These are phyloP conservation scores for Syrista parreyssii DNA, from an alignment of 2,888 invertebrate species.

Conservation along the genomic window DNA sequence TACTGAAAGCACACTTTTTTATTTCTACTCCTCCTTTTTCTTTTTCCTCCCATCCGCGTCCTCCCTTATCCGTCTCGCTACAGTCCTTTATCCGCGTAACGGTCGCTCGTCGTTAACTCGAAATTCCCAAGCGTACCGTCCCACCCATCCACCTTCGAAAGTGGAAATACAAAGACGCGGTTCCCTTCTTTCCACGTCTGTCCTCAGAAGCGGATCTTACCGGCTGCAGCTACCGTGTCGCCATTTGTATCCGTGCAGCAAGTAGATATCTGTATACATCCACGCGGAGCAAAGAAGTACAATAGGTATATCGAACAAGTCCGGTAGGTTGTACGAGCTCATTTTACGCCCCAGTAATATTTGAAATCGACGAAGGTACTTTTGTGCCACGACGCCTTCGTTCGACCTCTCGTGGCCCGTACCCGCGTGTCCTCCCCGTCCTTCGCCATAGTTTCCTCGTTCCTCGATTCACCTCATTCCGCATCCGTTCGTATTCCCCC, in stretches of 20 bases:
- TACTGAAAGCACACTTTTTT: neutral
- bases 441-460: neutral
- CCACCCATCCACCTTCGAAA: neutral
- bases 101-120: neutral
- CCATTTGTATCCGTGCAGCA: neutral
- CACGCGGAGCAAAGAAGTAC: neutral
- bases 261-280: neutral
- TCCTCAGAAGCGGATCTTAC: neutral
- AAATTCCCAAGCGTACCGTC: neutral
- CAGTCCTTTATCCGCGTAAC: neutral
- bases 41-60: neutral
- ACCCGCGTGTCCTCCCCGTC: neutral
- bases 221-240: neutral
- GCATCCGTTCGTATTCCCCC: neutral
- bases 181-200: neutral
- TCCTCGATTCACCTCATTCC: neutral
- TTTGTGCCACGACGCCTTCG: neutral
- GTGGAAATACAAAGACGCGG: neutral
- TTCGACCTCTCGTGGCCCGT: neutral
- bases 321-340: constrained; percentile 37
- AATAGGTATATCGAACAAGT: neutral
- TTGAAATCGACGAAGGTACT: constrained; percentile 39
- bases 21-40: neutral
- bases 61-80: neutral
- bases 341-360: constrained; percentile 52